Evolutionary conservation across 1,140 invertebrate species (phyloP).

Genomic region (Drosophila fuyamai): DNA sequence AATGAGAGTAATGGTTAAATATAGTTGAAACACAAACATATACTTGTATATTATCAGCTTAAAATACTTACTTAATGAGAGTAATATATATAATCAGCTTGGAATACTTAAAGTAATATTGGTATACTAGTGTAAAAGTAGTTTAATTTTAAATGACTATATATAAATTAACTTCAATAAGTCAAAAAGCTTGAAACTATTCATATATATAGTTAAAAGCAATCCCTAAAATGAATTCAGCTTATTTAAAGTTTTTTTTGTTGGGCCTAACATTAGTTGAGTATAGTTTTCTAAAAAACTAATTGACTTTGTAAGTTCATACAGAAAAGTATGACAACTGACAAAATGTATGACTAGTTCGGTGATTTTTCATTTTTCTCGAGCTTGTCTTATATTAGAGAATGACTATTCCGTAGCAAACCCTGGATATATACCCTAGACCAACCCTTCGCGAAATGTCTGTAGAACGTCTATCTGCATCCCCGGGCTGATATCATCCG

Average conservation of each 20-base stretch:
- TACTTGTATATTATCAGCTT: no score
- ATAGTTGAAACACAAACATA: no score
- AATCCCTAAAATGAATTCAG: background rate
- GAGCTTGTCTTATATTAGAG: conserved; percentile 9
- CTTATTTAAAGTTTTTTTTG: background rate
- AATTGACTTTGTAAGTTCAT: background rate
- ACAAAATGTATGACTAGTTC: conserved; percentile 23
- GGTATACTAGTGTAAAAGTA: no score
- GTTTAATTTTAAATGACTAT: no score
- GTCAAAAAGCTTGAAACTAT: no score
- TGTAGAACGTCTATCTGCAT: conserved; percentile 32
- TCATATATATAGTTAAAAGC: no score
- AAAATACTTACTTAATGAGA: no score
- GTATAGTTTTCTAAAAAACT: background rate
- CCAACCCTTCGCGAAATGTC: conserved; percentile 10
- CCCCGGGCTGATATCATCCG: conserved; percentile 45
- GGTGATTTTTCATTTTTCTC: conserved; percentile 2
- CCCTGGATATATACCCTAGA: background rate
- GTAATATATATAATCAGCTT: no score
- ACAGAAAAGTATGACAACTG: conserved; percentile 11
- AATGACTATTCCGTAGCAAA: conserved; percentile 8
- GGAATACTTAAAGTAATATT: no score
- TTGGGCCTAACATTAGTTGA: background rate
- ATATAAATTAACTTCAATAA: no score
- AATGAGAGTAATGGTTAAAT: no score